These are phyloP conservation scores for Remorina albescens DNA, from an alignment of 2,797 vertebrate genomes.

Conservation along the genomic window DNA sequence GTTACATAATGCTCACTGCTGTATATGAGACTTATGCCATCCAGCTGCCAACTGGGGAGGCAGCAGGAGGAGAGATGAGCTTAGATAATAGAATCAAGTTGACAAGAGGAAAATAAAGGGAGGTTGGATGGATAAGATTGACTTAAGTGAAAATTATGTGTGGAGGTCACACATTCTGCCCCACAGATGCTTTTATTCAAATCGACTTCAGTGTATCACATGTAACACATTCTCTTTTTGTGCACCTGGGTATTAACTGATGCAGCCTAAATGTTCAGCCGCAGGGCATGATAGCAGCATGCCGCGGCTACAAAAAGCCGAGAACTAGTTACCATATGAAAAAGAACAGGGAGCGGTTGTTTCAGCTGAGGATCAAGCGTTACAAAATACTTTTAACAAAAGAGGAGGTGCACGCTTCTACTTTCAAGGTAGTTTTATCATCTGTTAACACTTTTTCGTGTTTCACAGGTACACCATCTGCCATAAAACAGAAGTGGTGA, in stretches of 20 bases:
- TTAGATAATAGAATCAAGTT: conserved; percentile 49
- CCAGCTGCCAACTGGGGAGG: conserved; percentile 27
- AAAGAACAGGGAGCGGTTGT: conserved; percentile 33
- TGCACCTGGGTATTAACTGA: conserved; percentile 76
- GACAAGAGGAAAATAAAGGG: conserved; percentile 46
- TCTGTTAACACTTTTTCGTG: conserved; percentile 22
- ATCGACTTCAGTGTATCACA: conserved; percentile 57
- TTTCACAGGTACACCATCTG: conserved; percentile 90
- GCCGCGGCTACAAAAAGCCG: conserved; percentile 41
- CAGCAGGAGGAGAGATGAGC: conserved; percentile 40
- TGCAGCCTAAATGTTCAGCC: conserved; percentile 72
- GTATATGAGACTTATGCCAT: conserved; percentile 32
- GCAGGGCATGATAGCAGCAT: conserved; percentile 53
- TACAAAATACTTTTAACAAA: neutral
- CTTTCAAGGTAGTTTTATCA: neutral
- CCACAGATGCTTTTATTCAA: conserved; percentile 71
- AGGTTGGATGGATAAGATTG: conserved; percentile 40
- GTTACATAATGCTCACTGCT: conserved; percentile 55
- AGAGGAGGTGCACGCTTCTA: neutral
- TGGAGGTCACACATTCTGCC: conserved; percentile 55
- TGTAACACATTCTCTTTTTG: conserved; percentile 63
- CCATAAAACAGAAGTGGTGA: conserved; percentile 94
- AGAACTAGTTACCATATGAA: conserved; percentile 16
- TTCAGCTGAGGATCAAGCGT: conserved; percentile 10
- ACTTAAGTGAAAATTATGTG: conserved; percentile 59